Evolutionary conservation across 2,888 invertebrate genomes (phyloP).

Genomic region (Melikaiella ostensackeni): DNA sequence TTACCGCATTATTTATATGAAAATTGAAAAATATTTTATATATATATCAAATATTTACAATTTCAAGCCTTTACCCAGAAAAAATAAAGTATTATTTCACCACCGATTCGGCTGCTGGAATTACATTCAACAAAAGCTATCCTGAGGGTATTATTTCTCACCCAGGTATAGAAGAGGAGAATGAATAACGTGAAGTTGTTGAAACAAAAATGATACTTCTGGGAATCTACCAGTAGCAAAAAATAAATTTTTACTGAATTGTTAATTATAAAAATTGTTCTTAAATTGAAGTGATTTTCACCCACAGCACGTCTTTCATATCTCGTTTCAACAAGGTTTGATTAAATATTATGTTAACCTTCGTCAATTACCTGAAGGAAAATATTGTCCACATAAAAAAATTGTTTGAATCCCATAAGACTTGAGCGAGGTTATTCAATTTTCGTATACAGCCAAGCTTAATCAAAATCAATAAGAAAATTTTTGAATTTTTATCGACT

Average conservation of each 20-base stretch:
- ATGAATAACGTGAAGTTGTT: background rate
- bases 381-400: constrained; percentile 10
- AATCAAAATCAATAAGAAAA: background rate
- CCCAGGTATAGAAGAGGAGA: background rate
- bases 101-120: background rate
- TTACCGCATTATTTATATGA: background rate
- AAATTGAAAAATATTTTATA: background rate
- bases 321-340: background rate
- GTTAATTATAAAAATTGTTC: background rate
- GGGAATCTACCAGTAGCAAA: background rate
- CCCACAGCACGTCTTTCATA: background rate
- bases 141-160: background rate
- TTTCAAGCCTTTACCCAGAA: background rate
- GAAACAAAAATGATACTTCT: background rate
- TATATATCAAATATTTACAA: background rate
- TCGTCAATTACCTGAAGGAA: constrained; percentile 10
- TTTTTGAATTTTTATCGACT: too few relatives aligned
- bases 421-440: background rate
- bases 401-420: background rate
- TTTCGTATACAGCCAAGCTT: background rate
- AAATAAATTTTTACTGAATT: background rate
- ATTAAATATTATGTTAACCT: constrained; percentile 29
- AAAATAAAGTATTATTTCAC: background rate
- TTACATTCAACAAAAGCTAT: background rate
- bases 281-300: background rate